These are phyloP conservation scores for Gallinago media DNA, from an alignment of 2,113 vertebrate species.

Conservation along the genomic window DNA sequence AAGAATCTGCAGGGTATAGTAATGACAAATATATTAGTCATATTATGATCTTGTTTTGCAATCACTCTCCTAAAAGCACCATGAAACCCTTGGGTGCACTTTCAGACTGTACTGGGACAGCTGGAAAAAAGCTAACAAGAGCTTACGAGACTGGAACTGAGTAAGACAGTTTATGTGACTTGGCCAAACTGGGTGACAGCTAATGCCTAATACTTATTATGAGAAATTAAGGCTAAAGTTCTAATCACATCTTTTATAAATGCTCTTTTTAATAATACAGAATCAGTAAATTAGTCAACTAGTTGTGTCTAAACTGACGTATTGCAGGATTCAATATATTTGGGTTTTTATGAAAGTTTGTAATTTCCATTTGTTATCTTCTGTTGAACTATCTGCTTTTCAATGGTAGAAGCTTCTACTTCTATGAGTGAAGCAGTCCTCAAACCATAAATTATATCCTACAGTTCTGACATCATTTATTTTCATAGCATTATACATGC, in stretches of 20 bases:
- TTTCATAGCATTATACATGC: constrained; percentile 74
- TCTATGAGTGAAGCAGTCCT: constrained; percentile 47
- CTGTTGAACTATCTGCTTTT: constrained; percentile 1
- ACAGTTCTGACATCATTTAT: constrained; percentile 77
- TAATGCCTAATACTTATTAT: not conserved
- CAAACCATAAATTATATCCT: constrained; percentile 71
- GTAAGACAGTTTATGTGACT: not conserved
- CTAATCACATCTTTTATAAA: not conserved
- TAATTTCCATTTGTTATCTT: constrained; percentile 35
- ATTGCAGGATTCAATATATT: not conserved
- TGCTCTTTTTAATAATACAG: not conserved
- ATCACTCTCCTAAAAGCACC: not conserved
- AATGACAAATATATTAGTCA: not conserved
- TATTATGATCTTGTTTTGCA: not conserved
- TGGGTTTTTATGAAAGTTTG: not conserved
- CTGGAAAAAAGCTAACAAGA: not conserved
- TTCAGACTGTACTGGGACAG: not conserved
- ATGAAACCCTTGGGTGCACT: not conserved
- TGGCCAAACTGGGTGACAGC: not conserved
- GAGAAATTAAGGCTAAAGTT: not conserved
- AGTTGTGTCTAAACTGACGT: not conserved
- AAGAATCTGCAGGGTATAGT: fast-evolving
- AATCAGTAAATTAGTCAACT: not conserved
- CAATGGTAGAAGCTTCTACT: constrained; percentile 23
- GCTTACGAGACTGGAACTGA: not conserved